Percentiles rank a stretch among this genome's conserved stretches.
Conservation (phyloP, 2,888 invertebrate genomes). For the Melolontha melolontha region DNA sequence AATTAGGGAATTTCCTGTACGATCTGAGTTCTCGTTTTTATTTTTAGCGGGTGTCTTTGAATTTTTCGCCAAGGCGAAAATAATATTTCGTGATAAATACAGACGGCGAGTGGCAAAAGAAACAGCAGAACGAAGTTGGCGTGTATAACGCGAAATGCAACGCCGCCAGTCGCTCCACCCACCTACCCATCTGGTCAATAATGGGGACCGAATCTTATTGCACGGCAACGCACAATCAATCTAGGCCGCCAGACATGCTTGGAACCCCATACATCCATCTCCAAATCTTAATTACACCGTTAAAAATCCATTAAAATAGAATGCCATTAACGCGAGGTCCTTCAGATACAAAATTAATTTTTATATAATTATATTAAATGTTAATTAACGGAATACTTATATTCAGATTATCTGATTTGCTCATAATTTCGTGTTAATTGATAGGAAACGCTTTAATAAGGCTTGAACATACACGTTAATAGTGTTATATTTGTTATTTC, state of each 20-base stretch:
- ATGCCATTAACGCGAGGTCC: constrained; percentile 24
- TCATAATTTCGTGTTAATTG: too few relatives aligned
- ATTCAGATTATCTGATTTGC: not conserved
- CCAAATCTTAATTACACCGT: constrained; percentile 49
- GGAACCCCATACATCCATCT: constrained; percentile 41
- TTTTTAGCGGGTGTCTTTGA: constrained; percentile 42
- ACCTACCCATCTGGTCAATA: constrained; percentile 25
- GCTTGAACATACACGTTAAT: too few relatives aligned
- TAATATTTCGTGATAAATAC: constrained; percentile 59
- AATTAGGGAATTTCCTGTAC: constrained; percentile 37
- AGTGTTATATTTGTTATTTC: too few relatives aligned
- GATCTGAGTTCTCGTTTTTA: constrained; percentile 31
- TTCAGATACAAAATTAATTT: constrained; percentile 13
- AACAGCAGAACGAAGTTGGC: constrained; percentile 50
- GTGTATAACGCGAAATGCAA: constrained; percentile 46
- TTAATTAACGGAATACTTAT: constrained; percentile 17
- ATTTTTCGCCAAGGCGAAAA: constrained; percentile 50
- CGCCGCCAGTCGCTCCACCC: constrained; percentile 5
- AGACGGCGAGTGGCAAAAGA: constrained; percentile 54
- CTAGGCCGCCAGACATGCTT: constrained; percentile 47
- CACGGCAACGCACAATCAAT: constrained; percentile 61
- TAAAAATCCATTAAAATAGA: constrained; percentile 46
- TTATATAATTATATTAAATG: constrained; percentile 27
- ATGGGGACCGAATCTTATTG: constrained; percentile 28
- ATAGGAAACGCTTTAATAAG: too few relatives aligned